Base-by-base conservation (phyloP, 2,888 invertebrate genomes). In the Lissonota sp. region DNA sequence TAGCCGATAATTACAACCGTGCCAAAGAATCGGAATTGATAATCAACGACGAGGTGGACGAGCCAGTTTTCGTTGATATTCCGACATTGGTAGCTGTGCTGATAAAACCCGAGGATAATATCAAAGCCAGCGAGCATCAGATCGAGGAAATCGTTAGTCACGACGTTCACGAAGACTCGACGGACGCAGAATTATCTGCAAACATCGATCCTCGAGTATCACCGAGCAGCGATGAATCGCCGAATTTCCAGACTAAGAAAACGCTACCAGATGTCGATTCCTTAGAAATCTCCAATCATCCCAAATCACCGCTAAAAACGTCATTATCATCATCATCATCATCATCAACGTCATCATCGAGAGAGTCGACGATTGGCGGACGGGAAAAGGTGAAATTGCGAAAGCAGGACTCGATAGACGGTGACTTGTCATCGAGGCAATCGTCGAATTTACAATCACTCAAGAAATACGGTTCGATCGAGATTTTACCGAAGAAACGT, bases 51-150 rank as follows among this genome's bases (percentile, higher is more conserved):
- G 84, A 87, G 71, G 84, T 87, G 42, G 83, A 89, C 64, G 88
- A 88, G 58, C 86, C 90, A 1, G 89, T 87, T 4, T 89, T 90
- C 84, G 89, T 90, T 12, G 90, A 90, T 75, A 90, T 90, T 55
- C 90, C 90, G 12, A 90, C 90, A 5, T 75, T 90, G 53, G 90
- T 90, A 8, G 90, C 90, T 0, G 90, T 90, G 10, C 79, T 90
- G 76, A 90, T 90, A 75, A 90, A 90, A 58, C 90, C 90, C 0
- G 90, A 90, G 57, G 76, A 88, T 26, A 84, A 58, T 51, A 79
- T 83, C 5, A 85, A 84, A 46, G 83, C 76, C 4, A 72, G 83
- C 8, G 77, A 85, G 6, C 75, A 84, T 57, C 89, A 86, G 77
- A 90, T 90, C 79, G 90, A 90, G 74, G 90, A 90, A 76, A 90